Evolutionary conservation across 2,888 invertebrate species (phyloP), one percentile per base, ranked within the genome.

Genomic region (Orthosia gracilis): DNA sequence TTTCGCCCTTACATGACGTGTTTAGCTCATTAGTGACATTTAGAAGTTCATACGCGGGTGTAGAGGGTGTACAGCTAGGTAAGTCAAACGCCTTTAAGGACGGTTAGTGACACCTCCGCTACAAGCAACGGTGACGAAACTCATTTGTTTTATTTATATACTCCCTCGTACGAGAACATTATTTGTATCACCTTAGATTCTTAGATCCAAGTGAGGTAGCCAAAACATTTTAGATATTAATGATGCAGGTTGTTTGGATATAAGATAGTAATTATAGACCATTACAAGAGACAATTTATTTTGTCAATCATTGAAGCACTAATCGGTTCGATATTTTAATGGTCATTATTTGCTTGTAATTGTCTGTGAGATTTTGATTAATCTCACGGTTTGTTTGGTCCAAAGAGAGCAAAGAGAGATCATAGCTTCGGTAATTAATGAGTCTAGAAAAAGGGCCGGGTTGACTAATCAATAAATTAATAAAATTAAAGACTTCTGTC

Each of bases 191-290:
- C 67, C 67, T 73, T 69, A 76, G 45, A 75, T 83, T 61, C 63
- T 58, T 57, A 73, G 67, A 47, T 58, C 50, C 52, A 69, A 71
- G 50, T 50, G 59, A 66, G 68, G 73, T 67, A 76, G 86, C 80
- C 82, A 85, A 83, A 83, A 79, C 73, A 82, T 77, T 72, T 68
- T 23, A 75, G 18, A 67, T 73, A 82, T 80, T 74, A 76, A 84
- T 82, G 76, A 82, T 76, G 61, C 69, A 61, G 23, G 54, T 61
- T 65, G 58, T 66, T 73, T 64, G 3, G 49, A 73, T 52, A 73
- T 74, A 80, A 66, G 45, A 47, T 76, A 66, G 49, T 62, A 55
- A 64, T 72, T 64, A 65, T 61, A 71, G 66, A 73, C 52, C 15
- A 68, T 63, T 72, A 83, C 55, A 57, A 61, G 49, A 40, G 52